Conservation (phyloP, 2,113 vertebrate genomes). For the Murina feae region DNA sequence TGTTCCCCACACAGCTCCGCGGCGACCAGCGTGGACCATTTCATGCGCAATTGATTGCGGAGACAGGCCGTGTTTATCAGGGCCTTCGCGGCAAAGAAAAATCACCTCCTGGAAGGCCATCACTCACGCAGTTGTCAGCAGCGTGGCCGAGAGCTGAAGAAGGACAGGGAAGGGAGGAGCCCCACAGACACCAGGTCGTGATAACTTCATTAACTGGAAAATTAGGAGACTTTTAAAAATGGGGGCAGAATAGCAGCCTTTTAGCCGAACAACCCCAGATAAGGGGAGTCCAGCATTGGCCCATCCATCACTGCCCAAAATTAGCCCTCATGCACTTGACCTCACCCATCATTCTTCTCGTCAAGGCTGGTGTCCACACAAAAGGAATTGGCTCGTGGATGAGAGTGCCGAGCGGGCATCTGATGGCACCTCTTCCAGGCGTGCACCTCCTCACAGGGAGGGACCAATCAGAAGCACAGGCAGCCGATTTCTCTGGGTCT, state of each 20-base stretch:
- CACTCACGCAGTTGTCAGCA: conserved; percentile 71
- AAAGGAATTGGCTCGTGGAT: conserved; percentile 63
- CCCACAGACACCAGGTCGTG: conserved; percentile 44
- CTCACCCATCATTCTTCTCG: conserved; percentile 75
- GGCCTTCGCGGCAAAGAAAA: conserved; percentile 67
- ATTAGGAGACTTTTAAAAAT: conserved; percentile 74
- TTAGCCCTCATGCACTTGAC: conserved; percentile 76
- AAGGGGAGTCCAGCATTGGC: conserved; percentile 63
- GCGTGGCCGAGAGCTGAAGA: conserved; percentile 41
- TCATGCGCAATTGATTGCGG: conserved; percentile 66
- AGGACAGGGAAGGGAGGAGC: conserved; percentile 49
- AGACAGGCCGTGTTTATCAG: conserved; percentile 68
- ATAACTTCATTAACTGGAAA: conserved; percentile 80
- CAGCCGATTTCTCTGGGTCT: conserved; percentile 76
- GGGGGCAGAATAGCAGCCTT: conserved; percentile 16
- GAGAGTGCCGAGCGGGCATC: conserved; percentile 47
- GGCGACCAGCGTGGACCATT: conserved; percentile 47
- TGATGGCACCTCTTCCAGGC: conserved; percentile 58
- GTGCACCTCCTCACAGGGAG: conserved; percentile 70
- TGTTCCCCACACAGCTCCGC: conserved; percentile 61
- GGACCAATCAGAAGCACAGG: conserved; percentile 74
- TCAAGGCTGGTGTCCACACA: conserved; percentile 68
- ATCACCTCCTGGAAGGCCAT: conserved; percentile 76
- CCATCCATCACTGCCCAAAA: conserved; percentile 75
- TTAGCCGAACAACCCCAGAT: conserved; percentile 70